phyloP scores from a whole-genome alignment of 2,888 invertebrate genomes.

The Athrips mouffetella region DNA sequence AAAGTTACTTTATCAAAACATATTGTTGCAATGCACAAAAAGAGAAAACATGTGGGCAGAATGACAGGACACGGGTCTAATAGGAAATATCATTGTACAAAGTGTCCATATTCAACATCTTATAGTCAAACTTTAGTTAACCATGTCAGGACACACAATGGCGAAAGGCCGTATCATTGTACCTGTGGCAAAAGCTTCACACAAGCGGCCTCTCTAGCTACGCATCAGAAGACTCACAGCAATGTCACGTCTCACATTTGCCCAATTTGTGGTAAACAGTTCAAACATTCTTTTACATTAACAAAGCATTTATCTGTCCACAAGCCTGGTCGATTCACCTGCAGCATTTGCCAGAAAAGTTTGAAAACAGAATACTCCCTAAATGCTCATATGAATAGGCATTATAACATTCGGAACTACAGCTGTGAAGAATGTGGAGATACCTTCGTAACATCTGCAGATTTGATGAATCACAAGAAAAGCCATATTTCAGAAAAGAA shows the following conservation, averaged over 20 bases:
- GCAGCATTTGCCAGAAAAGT: conserved; percentile 59
- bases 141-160: conserved; percentile 66
- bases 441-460: conserved; percentile 67
- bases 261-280: conserved; percentile 67
- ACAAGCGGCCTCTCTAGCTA: conserved; percentile 61
- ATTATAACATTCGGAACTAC: conserved; percentile 64
- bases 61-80: conserved; percentile 58
- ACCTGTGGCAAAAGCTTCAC: conserved; percentile 68
- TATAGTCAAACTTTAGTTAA: conserved; percentile 70
- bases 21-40: conserved; percentile 57
- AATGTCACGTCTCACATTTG: conserved; percentile 57
- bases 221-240: conserved; percentile 66
- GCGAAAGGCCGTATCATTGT: conserved; percentile 64
- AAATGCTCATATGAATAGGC: conserved; percentile 60
- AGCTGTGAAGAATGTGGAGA: conserved; percentile 71
- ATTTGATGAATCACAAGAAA: conserved; percentile 61
- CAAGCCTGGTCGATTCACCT: conserved; percentile 49
- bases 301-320: conserved; percentile 65
- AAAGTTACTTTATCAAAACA: conserved; percentile 51
- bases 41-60: conserved; percentile 52
- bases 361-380: conserved; percentile 62
- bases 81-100: conserved; percentile 61
- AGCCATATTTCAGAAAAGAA: conserved; percentile 52
- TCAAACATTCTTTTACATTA: conserved; percentile 65
- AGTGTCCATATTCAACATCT: conserved; percentile 61